A percentile compares a stretch with the other conserved stretches of the same genome.
Conservation (phyloP, 2,113 vertebrate genomes). For the Microtus ochrogaster region DNA sequence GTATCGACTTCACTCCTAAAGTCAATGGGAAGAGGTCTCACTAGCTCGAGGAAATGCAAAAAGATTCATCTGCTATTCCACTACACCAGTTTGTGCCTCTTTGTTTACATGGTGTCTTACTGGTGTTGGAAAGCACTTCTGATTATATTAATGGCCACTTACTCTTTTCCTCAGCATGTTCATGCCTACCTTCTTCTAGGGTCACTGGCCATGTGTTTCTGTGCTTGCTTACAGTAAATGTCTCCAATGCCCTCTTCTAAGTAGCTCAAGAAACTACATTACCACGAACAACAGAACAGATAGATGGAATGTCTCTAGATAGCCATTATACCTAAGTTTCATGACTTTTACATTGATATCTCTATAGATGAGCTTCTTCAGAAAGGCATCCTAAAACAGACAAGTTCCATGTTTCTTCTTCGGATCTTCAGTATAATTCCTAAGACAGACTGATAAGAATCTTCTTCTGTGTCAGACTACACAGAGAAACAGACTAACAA, state of each 20-base stretch:
- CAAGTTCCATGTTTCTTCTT: background rate
- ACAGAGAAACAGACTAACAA: background rate
- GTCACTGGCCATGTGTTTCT: background rate
- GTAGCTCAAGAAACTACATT: background rate
- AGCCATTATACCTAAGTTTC: background rate
- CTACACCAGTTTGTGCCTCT: background rate
- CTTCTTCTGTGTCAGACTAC: background rate
- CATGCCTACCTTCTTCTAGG: background rate
- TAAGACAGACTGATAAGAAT: background rate
- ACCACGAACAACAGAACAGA: background rate
- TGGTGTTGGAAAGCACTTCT: background rate
- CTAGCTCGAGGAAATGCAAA: background rate
- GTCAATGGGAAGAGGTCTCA: background rate
- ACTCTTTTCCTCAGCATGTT: background rate
- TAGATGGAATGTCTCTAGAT: background rate
- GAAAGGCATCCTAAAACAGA: background rate
- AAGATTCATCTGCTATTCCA: background rate
- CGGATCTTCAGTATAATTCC: slow-evolving; percentile 2
- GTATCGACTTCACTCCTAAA: background rate
- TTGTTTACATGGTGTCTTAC: background rate
- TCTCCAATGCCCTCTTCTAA: background rate
- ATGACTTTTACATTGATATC: background rate
- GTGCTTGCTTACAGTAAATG: background rate
- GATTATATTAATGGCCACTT: background rate
- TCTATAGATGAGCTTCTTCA: background rate